Evolutionary conservation across 2,888 invertebrate species (phyloP).

Genomic region (Piscicola geometra): DNA sequence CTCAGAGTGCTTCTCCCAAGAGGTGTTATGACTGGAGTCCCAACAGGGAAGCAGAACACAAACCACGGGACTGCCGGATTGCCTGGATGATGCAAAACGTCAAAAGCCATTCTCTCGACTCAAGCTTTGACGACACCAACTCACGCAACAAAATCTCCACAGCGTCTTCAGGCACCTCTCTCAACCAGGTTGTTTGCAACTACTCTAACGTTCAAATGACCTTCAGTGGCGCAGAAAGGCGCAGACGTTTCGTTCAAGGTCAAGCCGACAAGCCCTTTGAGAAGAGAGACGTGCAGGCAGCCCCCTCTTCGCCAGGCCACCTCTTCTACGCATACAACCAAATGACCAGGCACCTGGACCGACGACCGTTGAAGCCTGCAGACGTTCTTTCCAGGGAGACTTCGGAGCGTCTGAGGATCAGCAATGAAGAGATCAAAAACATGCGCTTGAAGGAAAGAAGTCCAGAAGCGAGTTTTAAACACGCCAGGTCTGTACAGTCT

Average conservation of each 20-base stretch:
- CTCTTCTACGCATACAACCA: conserved; percentile 24
- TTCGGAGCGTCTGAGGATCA: conserved; percentile 13
- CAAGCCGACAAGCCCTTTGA: background rate
- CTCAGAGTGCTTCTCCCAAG: background rate
- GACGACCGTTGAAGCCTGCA: conserved; percentile 1
- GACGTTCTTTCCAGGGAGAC: conserved; percentile 32
- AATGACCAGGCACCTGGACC: conserved; percentile 5
- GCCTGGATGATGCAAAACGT: conserved; percentile 24
- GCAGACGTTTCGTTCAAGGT: background rate
- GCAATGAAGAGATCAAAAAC: conserved; percentile 31
- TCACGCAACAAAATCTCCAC: background rate
- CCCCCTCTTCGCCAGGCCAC: conserved; percentile 10
- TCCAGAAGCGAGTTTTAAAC: background rate
- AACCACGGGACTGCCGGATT: background rate
- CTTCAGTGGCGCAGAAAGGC: background rate
- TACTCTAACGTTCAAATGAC: conserved; percentile 6
- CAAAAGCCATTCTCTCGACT: conserved; percentile 40
- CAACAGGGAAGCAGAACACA: background rate
- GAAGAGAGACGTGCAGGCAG: background rate
- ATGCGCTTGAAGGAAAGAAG: conserved; percentile 29
- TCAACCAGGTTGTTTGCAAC: background rate
- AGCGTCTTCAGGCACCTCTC: background rate
- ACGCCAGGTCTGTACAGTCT: background rate
- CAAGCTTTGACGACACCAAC: conserved; percentile 39
- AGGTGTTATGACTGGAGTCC: background rate